A percentile compares a stretch with the other conserved stretches of the same genome.
phyloP scores from a whole-genome alignment of 2,888 invertebrate genomes.

The Oconnorella tubifera region DNA sequence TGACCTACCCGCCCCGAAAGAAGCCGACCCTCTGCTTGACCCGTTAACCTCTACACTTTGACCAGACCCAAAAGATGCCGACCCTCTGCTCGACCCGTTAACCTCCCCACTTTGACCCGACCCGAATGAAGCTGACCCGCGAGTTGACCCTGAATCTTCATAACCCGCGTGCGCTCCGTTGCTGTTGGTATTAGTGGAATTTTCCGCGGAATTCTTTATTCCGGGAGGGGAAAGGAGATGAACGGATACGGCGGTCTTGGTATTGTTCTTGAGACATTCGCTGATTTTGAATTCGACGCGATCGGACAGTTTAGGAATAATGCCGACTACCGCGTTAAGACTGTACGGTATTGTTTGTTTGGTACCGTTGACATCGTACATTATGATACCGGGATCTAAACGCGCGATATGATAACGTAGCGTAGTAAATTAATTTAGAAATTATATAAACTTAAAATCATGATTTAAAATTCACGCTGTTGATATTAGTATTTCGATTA shows the following conservation, averaged over 20 bases:
- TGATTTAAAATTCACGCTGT: too few relatives aligned
- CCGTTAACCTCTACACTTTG: background rate
- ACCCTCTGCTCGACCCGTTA: background rate
- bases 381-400: constrained; percentile 71
- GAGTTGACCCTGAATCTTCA: background rate
- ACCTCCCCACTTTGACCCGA: background rate
- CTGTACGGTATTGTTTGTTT: constrained; percentile 82
- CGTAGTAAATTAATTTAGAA: too few relatives aligned
- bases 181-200: background rate
- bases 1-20: background rate
- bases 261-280: constrained; percentile 47
- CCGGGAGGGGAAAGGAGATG: constrained; percentile 17
- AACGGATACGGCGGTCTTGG: constrained; percentile 48
- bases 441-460: too few relatives aligned
- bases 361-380: constrained; percentile 70
- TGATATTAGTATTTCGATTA: too few relatives aligned
- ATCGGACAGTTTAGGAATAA: constrained; percentile 4
- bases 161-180: background rate
- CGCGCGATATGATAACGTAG: too few relatives aligned
- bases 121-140: background rate
- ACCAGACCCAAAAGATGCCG: background rate
- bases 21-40: background rate
- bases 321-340: constrained; percentile 74
- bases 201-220: background rate
- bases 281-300: constrained; percentile 53